Conservation (phyloP, 1,140 invertebrate genomes). For the Habropoda laboriosa region DNA sequence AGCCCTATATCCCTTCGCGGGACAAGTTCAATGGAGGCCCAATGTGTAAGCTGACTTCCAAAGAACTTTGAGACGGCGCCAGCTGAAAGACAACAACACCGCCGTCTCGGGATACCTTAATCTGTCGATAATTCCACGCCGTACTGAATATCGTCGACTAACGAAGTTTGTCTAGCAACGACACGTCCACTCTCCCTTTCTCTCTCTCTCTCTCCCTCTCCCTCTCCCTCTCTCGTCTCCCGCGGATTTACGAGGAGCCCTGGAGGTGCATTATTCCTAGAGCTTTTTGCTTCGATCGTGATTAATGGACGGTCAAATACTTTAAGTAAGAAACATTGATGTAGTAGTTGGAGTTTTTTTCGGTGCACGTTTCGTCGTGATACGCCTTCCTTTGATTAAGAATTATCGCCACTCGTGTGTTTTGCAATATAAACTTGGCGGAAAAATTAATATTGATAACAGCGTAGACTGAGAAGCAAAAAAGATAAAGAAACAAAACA, state of each 20-base stretch:
- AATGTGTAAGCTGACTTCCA: conserved; percentile 28
- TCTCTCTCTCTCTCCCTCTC: no score
- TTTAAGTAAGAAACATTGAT: background rate
- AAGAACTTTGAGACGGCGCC: conserved; percentile 35
- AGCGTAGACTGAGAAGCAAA: no score
- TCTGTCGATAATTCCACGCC: conserved; percentile 44
- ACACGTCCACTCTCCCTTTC: conserved; percentile 14
- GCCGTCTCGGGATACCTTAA: conserved; percentile 27
- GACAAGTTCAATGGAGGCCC: conserved; percentile 14
- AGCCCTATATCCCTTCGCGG: background rate
- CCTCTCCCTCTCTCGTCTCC: no score
- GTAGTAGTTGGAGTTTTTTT: no score
- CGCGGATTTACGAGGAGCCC: conserved; percentile 27
- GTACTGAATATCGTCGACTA: conserved; percentile 14
- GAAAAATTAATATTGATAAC: no score
- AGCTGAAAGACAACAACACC: conserved; percentile 26
- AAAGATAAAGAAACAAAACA: no score
- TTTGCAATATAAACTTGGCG: no score
- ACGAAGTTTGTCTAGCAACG: conserved; percentile 43
- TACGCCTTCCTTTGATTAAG: no score
- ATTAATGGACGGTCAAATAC: conserved; percentile 39
- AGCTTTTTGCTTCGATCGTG: conserved; percentile 20
- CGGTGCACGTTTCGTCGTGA: no score
- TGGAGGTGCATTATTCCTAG: background rate
- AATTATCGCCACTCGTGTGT: no score